These are phyloP conservation scores for Isoperla grammatica DNA, from an alignment of 2,888 invertebrate species.

Conservation along the genomic window DNA sequence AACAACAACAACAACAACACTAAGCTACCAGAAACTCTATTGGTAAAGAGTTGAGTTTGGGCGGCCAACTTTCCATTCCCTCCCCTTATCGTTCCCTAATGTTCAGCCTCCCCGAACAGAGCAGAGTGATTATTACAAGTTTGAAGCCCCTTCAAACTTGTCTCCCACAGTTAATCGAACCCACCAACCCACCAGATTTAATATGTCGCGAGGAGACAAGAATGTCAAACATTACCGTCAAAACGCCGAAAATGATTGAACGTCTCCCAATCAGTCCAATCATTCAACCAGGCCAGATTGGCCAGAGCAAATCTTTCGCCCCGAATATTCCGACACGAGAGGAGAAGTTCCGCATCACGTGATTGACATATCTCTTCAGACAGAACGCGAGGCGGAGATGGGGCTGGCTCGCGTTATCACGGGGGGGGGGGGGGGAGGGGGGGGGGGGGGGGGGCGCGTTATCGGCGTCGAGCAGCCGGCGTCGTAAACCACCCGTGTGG, in stretches of 20 bases:
- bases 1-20: too few species aligned
- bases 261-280: conserved; percentile 14
- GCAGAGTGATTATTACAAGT: too few species aligned
- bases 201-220: neutral
- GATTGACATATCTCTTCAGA: conserved; percentile 29
- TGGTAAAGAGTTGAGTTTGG: too few species aligned
- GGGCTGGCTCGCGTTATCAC: conserved; percentile 12
- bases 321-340: conserved; percentile 2
- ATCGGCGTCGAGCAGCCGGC: conserved; percentile 29
- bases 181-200: neutral
- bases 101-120: too few species aligned
- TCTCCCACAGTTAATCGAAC: neutral
- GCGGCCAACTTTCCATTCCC: too few species aligned
- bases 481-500: conserved; percentile 29
- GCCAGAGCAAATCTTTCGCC: conserved; percentile 3
- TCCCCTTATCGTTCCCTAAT: too few species aligned
- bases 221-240: conserved; percentile 1
- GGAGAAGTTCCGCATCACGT: conserved; percentile 14
- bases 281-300: conserved; percentile 12
- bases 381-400: too few species aligned
- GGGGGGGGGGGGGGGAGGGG: conserved; percentile 25
- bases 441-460: conserved; percentile 20
- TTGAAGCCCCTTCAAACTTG: too few species aligned
- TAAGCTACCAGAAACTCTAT: too few species aligned
- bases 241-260: conserved; percentile 4